Evolutionary conservation across 2,888 invertebrate genomes (phyloP), one percentile per base, ranked within the genome.

Genomic region (Lycophotia porphyrea): DNA sequence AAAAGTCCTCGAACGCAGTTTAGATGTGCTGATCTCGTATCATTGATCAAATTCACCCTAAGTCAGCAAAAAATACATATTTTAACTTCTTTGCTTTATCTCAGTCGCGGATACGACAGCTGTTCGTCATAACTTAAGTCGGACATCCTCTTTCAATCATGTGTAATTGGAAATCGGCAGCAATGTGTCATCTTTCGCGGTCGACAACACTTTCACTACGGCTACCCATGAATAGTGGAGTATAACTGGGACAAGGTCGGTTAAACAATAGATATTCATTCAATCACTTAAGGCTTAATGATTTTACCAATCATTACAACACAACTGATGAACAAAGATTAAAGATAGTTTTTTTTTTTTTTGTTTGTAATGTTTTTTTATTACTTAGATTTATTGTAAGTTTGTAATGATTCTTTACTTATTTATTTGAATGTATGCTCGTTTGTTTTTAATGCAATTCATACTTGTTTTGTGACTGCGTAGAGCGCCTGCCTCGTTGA

Each of bases 121-220:
- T 75, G 63, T 39, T 44, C 44, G 31, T 69, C 65, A 70, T 11
- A 39, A 18, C 31, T 44, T 24, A 64, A 80, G 60, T 70, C 65
- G 55, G 61, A 74, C 65, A 80, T 80, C 75, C 68, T 70, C 52
- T 0, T 70, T 55, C 13, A 60, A 52, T 31, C 49, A 55, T 67
- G 21, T 49, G 47, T 68, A 52, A 84, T 63, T 66, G 27, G 71
- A 67, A 81, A 72, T 60, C 69, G 36, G 55, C 27, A n/a, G 67
- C 63, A 47, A 61, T 74, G 80, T 77, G 77, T 76, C 78, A 81
- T 81, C 76, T 60, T 76, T 65, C 31, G 64, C 75, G 64, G 78
- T 65, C 74, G 58, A 68, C n/a, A 13, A 72, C 70, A 86, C 87
- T 87, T 87, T 87, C 87, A 79, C 87, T 85, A 27, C 0, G 61